Conservation (phyloP, 2,113 vertebrate genomes). For the Paracanthobrama guichenoti region DNA sequence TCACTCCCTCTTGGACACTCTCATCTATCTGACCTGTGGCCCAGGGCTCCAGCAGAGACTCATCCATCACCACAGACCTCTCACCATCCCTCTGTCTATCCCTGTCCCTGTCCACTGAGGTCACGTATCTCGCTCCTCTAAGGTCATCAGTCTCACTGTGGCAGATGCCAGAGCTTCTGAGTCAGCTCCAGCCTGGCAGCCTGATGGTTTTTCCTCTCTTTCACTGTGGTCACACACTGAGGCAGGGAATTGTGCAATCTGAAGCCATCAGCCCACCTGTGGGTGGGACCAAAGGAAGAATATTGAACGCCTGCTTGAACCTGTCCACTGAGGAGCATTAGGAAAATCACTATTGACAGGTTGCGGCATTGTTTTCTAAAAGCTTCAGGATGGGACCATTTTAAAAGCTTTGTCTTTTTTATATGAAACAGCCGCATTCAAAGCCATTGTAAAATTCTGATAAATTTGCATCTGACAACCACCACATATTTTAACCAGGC, state of each 20-base stretch:
- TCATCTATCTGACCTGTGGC: constrained; percentile 45
- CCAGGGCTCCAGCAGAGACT: constrained; percentile 19
- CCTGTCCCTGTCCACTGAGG: constrained; percentile 26
- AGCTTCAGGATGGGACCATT: background rate
- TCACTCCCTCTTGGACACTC: constrained; percentile 12
- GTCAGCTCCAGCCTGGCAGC: constrained; percentile 59
- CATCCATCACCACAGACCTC: constrained; percentile 48
- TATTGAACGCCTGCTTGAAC: constrained; percentile 39
- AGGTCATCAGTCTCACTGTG: constrained; percentile 72
- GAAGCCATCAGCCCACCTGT: constrained; percentile 32
- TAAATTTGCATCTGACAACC: background rate
- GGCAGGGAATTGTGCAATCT: constrained; percentile 44
- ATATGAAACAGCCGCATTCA: background rate
- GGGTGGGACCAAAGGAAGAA: constrained; percentile 15
- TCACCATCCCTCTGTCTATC: constrained; percentile 18
- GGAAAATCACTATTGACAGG: constrained; percentile 39
- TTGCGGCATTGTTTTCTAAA: constrained; percentile 1
- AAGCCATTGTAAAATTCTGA: background rate
- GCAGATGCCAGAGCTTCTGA: constrained; percentile 67
- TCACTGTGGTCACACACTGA: constrained; percentile 44
- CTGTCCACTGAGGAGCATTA: constrained; percentile 1
- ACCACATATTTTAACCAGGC: background rate
- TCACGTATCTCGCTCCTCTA: constrained; percentile 49
- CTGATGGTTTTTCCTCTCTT: constrained; percentile 34
- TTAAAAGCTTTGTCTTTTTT: background rate